Percentiles rank a stretch among this genome's conserved stretches.
Evolutionary conservation across 2,888 invertebrate genomes (phyloP).

Genomic region (Nephrocerus scutellatus): DNA sequence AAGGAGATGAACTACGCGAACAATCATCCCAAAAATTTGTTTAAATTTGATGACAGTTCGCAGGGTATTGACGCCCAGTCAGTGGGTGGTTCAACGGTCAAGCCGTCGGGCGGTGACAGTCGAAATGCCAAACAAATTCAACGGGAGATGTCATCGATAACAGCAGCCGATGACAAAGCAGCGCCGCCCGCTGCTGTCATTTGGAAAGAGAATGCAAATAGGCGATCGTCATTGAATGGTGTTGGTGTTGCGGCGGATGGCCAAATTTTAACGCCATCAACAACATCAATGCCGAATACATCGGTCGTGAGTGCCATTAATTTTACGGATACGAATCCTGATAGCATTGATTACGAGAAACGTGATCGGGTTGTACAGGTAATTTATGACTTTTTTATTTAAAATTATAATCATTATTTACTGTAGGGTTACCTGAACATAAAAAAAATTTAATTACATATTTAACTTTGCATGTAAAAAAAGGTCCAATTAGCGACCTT

Average conservation of each 20-base stretch:
- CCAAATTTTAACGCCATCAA: not conserved
- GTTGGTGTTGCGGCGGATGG: constrained; percentile 7
- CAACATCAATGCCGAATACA: not conserved
- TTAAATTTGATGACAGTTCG: constrained; percentile 26
- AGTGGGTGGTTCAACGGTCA: not conserved
- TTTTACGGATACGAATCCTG: constrained; percentile 28
- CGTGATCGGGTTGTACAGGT: constrained; percentile 46
- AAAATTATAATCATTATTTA: too few species aligned
- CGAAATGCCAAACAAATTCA: constrained; percentile 24
- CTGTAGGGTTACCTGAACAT: too few species aligned
- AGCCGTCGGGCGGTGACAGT: constrained; percentile 14
- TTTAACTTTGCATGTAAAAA: too few species aligned
- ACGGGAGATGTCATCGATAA: constrained; percentile 23
- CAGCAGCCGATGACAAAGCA: constrained; percentile 7
- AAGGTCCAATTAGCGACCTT: too few species aligned
- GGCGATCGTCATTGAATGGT: constrained; percentile 8
- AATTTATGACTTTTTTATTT: constrained; percentile 27
- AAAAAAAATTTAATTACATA: too few species aligned
- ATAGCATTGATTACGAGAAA: constrained; percentile 41
- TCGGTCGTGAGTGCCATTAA: constrained; percentile 10
- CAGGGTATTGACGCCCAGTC: too few species aligned
- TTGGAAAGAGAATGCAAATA: too few species aligned
- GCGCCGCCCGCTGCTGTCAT: constrained; percentile 18
- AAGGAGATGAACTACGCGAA: constrained; percentile 38
- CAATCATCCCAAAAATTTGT: constrained; percentile 43